Evolutionary conservation across 2,113 vertebrate genomes (phyloP).

Genomic region (Pteropus alecto): DNA sequence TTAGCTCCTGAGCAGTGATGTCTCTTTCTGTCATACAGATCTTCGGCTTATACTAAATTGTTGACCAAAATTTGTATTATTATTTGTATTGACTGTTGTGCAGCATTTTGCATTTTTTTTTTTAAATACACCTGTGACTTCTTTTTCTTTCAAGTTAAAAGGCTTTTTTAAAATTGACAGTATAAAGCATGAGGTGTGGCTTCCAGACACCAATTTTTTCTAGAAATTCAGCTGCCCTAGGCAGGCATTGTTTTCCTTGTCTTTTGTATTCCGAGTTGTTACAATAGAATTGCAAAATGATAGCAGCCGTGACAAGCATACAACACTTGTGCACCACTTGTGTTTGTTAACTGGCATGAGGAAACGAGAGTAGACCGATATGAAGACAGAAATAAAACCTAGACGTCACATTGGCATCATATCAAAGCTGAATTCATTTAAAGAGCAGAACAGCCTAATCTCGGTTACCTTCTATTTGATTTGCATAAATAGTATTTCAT

Average conservation of each 20-base stretch:
- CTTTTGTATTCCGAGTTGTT: constrained; percentile 64
- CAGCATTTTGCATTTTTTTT: constrained; percentile 35
- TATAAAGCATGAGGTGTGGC: background rate
- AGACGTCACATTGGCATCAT: constrained; percentile 56
- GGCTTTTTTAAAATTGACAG: constrained; percentile 60
- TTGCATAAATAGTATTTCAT: constrained; percentile 76
- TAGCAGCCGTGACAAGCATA: constrained; percentile 46
- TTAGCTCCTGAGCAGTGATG: background rate
- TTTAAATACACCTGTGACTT: constrained; percentile 2
- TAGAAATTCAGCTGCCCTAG: constrained; percentile 59
- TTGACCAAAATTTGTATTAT: background rate
- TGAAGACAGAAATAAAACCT: constrained; percentile 59
- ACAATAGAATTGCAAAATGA: constrained; percentile 59
- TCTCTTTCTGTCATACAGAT: background rate
- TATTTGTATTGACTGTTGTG: constrained; percentile 32
- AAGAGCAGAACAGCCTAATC: constrained; percentile 64
- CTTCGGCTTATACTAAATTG: background rate
- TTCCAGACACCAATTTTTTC: constrained; percentile 25
- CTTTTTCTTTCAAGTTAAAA: constrained; percentile 62
- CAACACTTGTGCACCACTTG: constrained; percentile 38
- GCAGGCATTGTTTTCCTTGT: constrained; percentile 49
- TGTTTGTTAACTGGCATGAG: constrained; percentile 28
- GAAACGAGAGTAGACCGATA: constrained; percentile 40
- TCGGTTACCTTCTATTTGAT: constrained; percentile 78
- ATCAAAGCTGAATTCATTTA: constrained; percentile 68